These are phyloP conservation scores for Myotis vivesi DNA, from an alignment of 2,797 vertebrate genomes.

Conservation along the genomic window DNA sequence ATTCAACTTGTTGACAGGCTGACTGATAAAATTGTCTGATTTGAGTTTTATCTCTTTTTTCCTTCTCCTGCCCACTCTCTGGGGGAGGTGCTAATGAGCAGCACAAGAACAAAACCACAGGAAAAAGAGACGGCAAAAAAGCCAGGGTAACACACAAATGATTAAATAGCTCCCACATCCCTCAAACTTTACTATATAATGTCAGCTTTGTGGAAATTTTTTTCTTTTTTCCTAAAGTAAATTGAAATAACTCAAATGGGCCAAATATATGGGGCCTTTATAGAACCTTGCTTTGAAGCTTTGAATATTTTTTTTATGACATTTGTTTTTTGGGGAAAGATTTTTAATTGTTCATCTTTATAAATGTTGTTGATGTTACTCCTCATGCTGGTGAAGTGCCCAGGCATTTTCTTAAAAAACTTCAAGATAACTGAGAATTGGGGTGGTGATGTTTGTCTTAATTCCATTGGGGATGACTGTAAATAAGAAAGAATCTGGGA, in stretches of 20 bases:
- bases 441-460: background rate
- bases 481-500: background rate
- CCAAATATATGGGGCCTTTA: constrained; percentile 20
- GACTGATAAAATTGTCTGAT: constrained; percentile 78
- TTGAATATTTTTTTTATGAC: constrained; percentile 58
- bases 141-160: constrained; percentile 67
- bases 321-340: background rate
- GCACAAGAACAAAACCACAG: constrained; percentile 73
- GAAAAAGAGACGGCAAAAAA: constrained; percentile 71
- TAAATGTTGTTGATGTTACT: background rate
- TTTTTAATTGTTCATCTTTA: constrained; percentile 56
- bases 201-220: constrained; percentile 62
- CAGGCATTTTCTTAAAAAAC: background rate
- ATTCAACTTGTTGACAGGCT: constrained; percentile 78
- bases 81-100: constrained; percentile 79
- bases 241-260: constrained; percentile 71
- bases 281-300: constrained; percentile 59
- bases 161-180: constrained; percentile 64
- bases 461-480: background rate
- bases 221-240: constrained; percentile 46
- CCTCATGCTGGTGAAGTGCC: background rate
- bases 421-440: background rate
- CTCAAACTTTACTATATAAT: constrained; percentile 73
- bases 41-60: constrained; percentile 77
- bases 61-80: constrained; percentile 76